A percentile compares a stretch with the other conserved stretches of the same genome.
Evolutionary conservation across 2,888 invertebrate genomes (phyloP).

Genomic region (Diarsia mendica): DNA sequence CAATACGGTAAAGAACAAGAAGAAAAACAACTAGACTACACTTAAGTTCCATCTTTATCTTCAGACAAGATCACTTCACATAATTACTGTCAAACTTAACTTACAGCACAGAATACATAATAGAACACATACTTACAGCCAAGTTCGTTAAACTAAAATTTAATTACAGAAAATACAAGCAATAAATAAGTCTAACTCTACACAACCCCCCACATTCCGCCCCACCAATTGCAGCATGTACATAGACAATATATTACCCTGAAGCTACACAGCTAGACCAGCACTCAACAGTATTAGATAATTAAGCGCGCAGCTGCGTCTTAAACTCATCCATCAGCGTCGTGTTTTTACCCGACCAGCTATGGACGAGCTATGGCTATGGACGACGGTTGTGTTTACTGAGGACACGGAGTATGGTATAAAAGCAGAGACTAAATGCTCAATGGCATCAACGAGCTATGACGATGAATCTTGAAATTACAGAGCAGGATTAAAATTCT

Average conservation of each 20-base stretch:
- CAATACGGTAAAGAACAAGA: too few species aligned
- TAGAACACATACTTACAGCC: neutral
- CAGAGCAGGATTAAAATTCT: neutral
- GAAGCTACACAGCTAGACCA: constrained; percentile 29
- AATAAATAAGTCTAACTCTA: constrained; percentile 34
- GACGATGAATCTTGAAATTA: neutral
- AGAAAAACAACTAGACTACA: neutral
- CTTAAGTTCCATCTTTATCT: neutral
- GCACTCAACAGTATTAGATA: constrained; percentile 65
- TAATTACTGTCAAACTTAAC: neutral
- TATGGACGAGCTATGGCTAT: too few species aligned
- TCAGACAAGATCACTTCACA: neutral
- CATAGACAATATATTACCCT: constrained; percentile 45
- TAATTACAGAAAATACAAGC: constrained; percentile 32
- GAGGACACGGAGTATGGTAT: constrained; percentile 9
- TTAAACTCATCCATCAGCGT: constrained; percentile 66
- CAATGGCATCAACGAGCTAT: neutral
- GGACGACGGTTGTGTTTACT: constrained; percentile 34
- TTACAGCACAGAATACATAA: neutral
- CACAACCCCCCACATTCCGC: constrained; percentile 27
- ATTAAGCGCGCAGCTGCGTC: constrained; percentile 68
- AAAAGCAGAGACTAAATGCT: neutral
- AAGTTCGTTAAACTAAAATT: neutral
- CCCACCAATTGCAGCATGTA: constrained; percentile 35
- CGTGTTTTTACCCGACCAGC: constrained; percentile 50